These are phyloP conservation scores for Corythaixoides concolor DNA, from an alignment of 2,113 vertebrate species.

Conservation along the genomic window DNA sequence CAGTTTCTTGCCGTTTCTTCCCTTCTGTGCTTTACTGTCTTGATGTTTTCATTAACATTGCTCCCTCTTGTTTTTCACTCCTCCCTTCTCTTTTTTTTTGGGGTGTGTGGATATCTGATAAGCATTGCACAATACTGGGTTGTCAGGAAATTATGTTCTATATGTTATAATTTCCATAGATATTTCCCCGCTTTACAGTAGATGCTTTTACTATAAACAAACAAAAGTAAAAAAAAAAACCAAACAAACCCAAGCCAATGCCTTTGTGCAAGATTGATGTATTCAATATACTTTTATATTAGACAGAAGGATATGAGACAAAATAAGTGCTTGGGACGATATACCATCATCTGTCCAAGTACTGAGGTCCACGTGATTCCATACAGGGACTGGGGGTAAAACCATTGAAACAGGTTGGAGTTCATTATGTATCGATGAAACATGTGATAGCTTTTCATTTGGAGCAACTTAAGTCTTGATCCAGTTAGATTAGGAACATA, in stretches of 20 bases:
- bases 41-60: not conserved
- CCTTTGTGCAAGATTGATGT: not conserved
- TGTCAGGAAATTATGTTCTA: not conserved
- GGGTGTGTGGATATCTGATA: not conserved
- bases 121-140: rapidly evolving
- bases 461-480: not conserved
- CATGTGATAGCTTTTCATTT: not conserved
- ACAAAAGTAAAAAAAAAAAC: not conserved
- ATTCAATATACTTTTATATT: not conserved
- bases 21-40: not conserved
- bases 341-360: not conserved
- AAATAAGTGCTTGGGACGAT: not conserved
- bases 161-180: not conserved
- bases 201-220: not conserved
- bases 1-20: not conserved
- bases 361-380: not conserved
- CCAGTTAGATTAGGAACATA: not conserved
- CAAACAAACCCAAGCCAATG: rapidly evolving
- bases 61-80: not conserved
- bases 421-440: not conserved
- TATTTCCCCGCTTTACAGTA: not conserved
- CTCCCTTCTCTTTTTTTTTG: not conserved
- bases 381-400: not conserved
- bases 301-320: not conserved
- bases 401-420: not conserved